Evolutionary conservation across 2,797 vertebrate genomes (phyloP).

Genomic region (Scarus forsteni): DNA sequence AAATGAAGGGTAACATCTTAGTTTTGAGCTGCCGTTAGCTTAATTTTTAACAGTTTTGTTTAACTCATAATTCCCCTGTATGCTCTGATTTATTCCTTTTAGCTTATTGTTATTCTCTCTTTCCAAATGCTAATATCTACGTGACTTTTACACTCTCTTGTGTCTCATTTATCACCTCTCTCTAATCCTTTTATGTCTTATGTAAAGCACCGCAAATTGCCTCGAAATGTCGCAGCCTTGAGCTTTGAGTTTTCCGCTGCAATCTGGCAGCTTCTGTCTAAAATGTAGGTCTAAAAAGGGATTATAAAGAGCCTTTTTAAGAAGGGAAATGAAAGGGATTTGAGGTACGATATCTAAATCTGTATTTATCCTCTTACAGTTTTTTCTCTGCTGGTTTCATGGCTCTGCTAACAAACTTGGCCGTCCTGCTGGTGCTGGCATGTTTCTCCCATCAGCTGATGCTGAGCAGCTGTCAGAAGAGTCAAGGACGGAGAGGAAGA

Average conservation of each 20-base stretch:
- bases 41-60: background rate
- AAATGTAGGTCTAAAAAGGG: background rate
- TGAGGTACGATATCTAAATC: conserved; percentile 32
- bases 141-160: background rate
- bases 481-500: conserved; percentile 44
- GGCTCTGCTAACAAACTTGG: conserved; percentile 73
- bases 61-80: background rate
- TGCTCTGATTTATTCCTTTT: background rate
- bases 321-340: conserved; percentile 24
- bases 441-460: conserved; percentile 78
- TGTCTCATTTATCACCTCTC: background rate
- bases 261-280: background rate
- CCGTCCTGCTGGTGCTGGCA: conserved; percentile 81
- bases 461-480: conserved; percentile 70
- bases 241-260: background rate
- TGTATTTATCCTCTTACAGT: conserved; percentile 49
- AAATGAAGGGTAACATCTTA: background rate
- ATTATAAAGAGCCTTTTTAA: conserved; percentile 7
- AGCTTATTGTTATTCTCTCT: background rate
- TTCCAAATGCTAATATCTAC: background rate
- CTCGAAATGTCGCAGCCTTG: background rate
- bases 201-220: background rate
- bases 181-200: background rate
- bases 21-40: background rate
- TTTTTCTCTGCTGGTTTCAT: conserved; percentile 53